Evolutionary conservation across 2,113 vertebrate genomes (phyloP).

Genomic region (Benthochromis sp.): DNA sequence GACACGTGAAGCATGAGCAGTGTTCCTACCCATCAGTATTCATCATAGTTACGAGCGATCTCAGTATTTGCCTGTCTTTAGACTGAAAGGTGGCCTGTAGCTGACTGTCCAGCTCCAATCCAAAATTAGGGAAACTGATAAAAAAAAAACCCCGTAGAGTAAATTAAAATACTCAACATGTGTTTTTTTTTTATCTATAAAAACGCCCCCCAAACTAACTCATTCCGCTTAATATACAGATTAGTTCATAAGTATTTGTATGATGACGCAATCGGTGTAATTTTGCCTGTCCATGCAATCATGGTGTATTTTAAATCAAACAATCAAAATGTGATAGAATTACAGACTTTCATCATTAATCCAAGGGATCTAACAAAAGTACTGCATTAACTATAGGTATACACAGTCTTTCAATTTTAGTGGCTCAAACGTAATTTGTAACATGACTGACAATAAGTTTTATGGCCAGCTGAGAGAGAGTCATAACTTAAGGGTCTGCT

Average conservation of each 20-base stretch:
- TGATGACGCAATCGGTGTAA: neutral
- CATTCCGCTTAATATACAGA: neutral
- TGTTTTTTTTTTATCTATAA: neutral
- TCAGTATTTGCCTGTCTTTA: neutral
- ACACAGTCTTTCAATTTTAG: neutral
- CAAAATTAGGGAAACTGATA: neutral
- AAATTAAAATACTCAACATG: neutral
- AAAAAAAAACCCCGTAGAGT: accelerated
- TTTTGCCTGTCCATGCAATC: neutral
- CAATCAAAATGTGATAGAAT: neutral
- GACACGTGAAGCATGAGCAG: neutral
- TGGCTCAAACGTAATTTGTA: neutral
- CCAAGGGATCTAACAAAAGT: neutral
- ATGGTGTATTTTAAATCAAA: neutral
- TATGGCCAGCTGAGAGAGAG: neutral
- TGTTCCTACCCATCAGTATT: neutral
- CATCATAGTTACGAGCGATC: neutral
- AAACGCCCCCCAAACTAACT: neutral
- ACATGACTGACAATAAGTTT: neutral
- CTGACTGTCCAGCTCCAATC: neutral
- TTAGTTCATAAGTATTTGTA: neutral
- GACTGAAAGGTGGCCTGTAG: neutral
- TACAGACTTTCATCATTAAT: neutral
- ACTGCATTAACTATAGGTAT: neutral
- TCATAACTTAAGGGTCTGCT: neutral